A percentile compares a stretch with the other conserved stretches of the same genome.
Evolutionary conservation across 2,888 invertebrate species (phyloP).

Genomic region (Apoda limacodes): DNA sequence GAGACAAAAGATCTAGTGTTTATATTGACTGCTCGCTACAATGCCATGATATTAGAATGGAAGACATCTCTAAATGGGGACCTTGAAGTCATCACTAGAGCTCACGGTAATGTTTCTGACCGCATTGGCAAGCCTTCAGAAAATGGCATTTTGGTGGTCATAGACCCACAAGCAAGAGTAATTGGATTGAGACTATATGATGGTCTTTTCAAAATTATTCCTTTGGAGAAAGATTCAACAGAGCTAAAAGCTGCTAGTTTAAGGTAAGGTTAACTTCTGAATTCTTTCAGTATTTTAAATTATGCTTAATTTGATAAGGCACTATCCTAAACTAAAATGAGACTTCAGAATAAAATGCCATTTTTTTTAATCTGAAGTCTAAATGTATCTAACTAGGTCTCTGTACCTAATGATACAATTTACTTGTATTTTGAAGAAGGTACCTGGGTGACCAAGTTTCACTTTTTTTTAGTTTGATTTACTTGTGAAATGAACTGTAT

Average conservation of each 20-base stretch:
- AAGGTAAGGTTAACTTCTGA: slow-evolving; percentile 70
- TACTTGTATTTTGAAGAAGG: no score
- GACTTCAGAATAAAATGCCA: no score
- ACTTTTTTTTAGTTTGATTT: no score
- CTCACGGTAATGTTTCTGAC: slow-evolving; percentile 96
- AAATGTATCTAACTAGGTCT: no score
- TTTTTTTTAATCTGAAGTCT: no score
- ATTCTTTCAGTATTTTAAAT: slow-evolving; percentile 1
- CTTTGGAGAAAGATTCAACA: slow-evolving; percentile 91
- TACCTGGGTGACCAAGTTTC: no score
- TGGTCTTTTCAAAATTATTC: slow-evolving; percentile 97
- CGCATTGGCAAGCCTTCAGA: slow-evolving; percentile 95
- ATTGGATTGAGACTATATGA: slow-evolving; percentile 96
- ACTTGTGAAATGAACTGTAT: no score
- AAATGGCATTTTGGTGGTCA: slow-evolving; percentile 94
- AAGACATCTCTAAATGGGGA: slow-evolving; percentile 77
- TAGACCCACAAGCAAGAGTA: slow-evolving; percentile 95
- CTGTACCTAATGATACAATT: no score
- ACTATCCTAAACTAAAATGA: background rate
- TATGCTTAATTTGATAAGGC: slow-evolving; percentile 1
- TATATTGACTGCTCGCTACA: slow-evolving; percentile 92
- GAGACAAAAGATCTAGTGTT: slow-evolving; percentile 94
- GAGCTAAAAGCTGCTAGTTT: slow-evolving; percentile 93
- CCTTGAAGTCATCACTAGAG: slow-evolving; percentile 93
- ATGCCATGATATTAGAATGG: slow-evolving; percentile 98